Conservation (phyloP, 1,140 invertebrate genomes). For the Anoplolepis gracilipes region DNA sequence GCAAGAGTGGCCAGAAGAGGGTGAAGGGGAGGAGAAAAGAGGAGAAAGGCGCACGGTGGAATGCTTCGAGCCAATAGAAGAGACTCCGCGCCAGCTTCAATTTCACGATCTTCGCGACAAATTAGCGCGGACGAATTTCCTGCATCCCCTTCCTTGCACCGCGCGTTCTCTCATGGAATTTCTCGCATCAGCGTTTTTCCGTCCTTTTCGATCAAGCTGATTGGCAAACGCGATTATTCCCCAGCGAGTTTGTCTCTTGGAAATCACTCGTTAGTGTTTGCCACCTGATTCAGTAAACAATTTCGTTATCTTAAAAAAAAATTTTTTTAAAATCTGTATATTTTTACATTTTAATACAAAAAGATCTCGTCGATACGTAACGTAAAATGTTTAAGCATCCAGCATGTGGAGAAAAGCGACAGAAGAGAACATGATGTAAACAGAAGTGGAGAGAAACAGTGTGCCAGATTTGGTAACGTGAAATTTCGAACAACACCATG, state of each 20-base stretch:
- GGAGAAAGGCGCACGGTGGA: conserved; percentile 69
- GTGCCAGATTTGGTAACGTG: conserved; percentile 18
- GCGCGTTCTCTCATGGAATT: conserved; percentile 54
- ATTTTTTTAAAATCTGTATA: no score
- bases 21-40: neutral
- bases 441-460: conserved; percentile 21
- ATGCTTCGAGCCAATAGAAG: conserved; percentile 79
- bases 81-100: conserved; percentile 79
- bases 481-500: conserved; percentile 33
- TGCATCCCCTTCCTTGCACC: conserved; percentile 40
- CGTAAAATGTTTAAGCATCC: neutral
- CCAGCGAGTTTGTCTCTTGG: neutral
- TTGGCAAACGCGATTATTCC: conserved; percentile 56
- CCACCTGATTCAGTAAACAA: neutral
- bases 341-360: no score
- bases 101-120: conserved; percentile 81
- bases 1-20: neutral
- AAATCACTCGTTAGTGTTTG: conserved; percentile 3
- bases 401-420: neutral
- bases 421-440: conserved; percentile 18
- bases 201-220: conserved; percentile 46
- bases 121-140: conserved; percentile 82
- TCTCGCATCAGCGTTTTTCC: conserved; percentile 52
- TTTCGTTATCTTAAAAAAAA: neutral
- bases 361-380: neutral